Evolutionary conservation across 2,797 vertebrate species (phyloP).

Genomic region (Phoxinus dragarum): DNA sequence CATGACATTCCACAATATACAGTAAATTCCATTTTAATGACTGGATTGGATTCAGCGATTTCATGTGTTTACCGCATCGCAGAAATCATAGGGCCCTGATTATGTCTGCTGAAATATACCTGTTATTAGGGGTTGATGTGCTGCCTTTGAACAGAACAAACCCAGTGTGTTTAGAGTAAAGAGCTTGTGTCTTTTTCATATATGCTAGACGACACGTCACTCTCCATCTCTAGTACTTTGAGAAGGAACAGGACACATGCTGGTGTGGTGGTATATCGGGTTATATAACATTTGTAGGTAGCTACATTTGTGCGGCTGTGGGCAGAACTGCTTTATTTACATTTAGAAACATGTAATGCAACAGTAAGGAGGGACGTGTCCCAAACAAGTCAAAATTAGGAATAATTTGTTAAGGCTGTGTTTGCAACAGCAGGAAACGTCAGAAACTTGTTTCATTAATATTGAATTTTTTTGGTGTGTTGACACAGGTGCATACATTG

Average conservation of each 20-base stretch:
- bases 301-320: background rate
- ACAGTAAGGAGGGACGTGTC: background rate
- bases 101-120: background rate
- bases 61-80: background rate
- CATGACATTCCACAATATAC: background rate
- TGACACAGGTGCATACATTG: background rate
- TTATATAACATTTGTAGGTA: constrained; percentile 13
- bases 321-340: background rate
- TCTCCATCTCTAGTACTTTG: background rate
- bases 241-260: background rate
- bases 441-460: constrained; percentile 6
- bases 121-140: background rate
- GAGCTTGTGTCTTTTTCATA: background rate
- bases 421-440: background rate
- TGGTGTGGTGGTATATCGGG: background rate
- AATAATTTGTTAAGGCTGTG: background rate
- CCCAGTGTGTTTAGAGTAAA: background rate
- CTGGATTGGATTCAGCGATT: background rate
- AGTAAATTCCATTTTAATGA: background rate
- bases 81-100: background rate
- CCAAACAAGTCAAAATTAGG: constrained; percentile 13
- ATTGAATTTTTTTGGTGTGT: constrained; percentile 1
- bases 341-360: background rate
- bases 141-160: background rate
- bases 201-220: background rate